Evolutionary conservation across 2,113 vertebrate species (phyloP).

Genomic region (Hemichromis elongatus): DNA sequence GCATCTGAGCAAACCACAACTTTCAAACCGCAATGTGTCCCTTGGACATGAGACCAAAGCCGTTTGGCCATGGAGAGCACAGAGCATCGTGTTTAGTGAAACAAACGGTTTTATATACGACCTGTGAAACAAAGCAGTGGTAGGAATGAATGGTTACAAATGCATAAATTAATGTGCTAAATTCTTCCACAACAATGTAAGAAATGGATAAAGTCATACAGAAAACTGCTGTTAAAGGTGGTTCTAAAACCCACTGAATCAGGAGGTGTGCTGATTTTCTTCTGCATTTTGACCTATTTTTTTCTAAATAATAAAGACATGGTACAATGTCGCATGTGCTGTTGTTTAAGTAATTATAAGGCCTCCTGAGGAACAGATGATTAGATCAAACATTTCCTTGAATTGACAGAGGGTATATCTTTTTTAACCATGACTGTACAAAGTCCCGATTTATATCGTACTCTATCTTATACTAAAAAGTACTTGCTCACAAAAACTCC

Average conservation of each 20-base stretch:
- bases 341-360: not conserved
- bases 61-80: not conserved
- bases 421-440: not conserved
- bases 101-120: not conserved
- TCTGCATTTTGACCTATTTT: not conserved
- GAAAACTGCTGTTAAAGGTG: not conserved
- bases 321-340: not conserved
- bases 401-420: fast-evolving
- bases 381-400: not conserved
- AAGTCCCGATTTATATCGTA: not conserved
- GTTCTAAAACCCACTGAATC: not conserved
- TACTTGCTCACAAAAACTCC: not conserved
- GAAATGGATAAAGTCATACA: not conserved
- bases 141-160: fast-evolving
- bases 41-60: not conserved
- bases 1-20: not conserved
- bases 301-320: not conserved
- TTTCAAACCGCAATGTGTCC: not conserved
- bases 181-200: not conserved
- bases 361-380: not conserved
- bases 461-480: not conserved
- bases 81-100: fast-evolving
- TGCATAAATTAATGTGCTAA: fast-evolving
- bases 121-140: not conserved
- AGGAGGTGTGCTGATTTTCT: not conserved